A percentile compares a stretch with the other conserved stretches of the same genome.
Conservation (phyloP, 2,113 vertebrate species). For the Apeltes quadracus region DNA sequence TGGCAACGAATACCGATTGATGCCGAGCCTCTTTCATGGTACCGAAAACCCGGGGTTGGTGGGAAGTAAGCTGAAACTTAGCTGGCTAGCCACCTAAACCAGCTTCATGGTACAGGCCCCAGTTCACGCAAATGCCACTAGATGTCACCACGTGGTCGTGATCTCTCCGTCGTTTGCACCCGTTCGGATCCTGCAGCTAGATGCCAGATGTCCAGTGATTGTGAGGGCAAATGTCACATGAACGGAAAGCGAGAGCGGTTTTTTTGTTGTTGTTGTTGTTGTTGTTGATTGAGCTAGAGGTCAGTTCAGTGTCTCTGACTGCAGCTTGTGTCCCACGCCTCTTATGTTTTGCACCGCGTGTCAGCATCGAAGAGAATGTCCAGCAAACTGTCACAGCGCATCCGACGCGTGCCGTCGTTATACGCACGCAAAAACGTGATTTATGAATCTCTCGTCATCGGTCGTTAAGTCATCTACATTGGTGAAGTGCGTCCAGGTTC, state of each 20-base stretch:
- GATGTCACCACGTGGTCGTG: slow-evolving; percentile 32
- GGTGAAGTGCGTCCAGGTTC: neutral
- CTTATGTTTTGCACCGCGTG: neutral
- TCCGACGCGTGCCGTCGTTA: neutral
- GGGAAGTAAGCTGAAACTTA: too few species aligned
- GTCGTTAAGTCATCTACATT: neutral
- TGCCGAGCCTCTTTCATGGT: too few species aligned
- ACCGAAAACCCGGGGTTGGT: too few species aligned
- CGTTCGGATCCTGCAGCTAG: neutral
- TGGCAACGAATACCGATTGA: too few species aligned
- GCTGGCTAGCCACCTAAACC: too few species aligned
- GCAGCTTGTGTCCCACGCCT: neutral
- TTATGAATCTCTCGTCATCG: neutral
- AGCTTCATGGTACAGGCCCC: too few species aligned
- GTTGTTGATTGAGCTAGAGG: neutral
- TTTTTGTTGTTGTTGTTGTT: too few species aligned
- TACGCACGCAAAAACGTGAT: neutral
- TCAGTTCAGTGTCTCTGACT: neutral
- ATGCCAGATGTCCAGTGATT: neutral
- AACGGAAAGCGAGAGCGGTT: neutral
- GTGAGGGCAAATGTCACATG: neutral
- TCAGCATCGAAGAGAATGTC: neutral
- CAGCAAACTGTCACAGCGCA: neutral
- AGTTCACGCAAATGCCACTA: slow-evolving; percentile 15
- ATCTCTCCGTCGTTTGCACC: neutral